Base-by-base conservation (phyloP, 35 echinoderm and acorn worm genomes). In the Eucidaris tribuloides region DNA sequence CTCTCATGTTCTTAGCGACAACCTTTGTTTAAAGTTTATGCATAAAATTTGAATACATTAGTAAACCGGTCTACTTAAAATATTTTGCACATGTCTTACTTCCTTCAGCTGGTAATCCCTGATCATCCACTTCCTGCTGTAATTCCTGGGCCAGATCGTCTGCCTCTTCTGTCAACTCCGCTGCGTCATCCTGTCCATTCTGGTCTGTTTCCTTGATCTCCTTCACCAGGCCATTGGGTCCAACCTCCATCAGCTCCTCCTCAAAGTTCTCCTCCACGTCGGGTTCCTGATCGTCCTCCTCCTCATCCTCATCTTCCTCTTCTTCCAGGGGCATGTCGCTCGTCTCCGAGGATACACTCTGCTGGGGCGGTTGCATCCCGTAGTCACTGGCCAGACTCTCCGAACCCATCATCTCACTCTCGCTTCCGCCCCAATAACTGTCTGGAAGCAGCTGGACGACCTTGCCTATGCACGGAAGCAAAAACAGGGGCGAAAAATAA, bases 231-330 rank as follows among this genome's bases (percentile, higher is more conserved):
- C 68, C 68, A 44, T 74, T 40, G 7, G 68, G 68, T 4, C 68
- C 68, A 42, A 24, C 28, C 30, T 42, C 68, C 7, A 74, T 22
- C 9, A 74, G 41, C 40, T 74, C 68, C 20, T 74, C 68, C 68
- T 74, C 68, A 32, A 74, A 74, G 68, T 74, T 74, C 48, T 52
- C 48, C n/a, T 74, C 68, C 17, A 74, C 24, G 35, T 41, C 68
- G 24, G 68, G 68, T n/a, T 52, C 48, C n/a, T 52, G 9, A 52
- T 52, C 48, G n/a, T 52, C 48, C 18, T 74, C 68, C 35, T 35
- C 35, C 40, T 74, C 14, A 14, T 11, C 60, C 3, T 64, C 60
- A 3, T 64, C 60, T 64, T 44, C 7, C 1, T 20, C 36, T 5
- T 44, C 11, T 44, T 20, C n/a, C 68, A 20, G 13, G 7, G n/a